A percentile compares a stretch with the other conserved stretches of the same genome.
phyloP scores from a whole-genome alignment of 2,113 vertebrate genomes.

The Dasyurus viverrinus region DNA sequence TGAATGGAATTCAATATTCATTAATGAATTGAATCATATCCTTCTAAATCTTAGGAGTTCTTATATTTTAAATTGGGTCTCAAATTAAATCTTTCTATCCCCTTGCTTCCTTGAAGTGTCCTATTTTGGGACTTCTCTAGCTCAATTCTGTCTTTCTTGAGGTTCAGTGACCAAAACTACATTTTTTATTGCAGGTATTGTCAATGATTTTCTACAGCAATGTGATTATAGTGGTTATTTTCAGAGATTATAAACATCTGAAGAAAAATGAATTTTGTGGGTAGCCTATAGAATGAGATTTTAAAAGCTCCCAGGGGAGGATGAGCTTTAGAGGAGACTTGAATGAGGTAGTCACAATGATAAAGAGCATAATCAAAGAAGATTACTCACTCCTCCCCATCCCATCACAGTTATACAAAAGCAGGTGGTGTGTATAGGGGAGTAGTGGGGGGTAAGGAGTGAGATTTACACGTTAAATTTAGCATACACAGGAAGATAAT shows the following conservation, averaged over 20 bases:
- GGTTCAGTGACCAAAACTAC: constrained; percentile 19
- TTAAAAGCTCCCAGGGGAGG: neutral
- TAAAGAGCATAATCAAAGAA: neutral
- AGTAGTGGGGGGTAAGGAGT: neutral
- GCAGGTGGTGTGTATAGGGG: neutral
- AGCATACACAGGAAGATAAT: neutral
- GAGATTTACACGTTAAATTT: neutral
- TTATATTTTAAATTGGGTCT: constrained; percentile 1
- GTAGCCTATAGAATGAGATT: neutral
- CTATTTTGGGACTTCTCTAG: neutral
- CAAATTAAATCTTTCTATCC: constrained; percentile 29
- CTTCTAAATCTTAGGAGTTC: constrained; percentile 9
- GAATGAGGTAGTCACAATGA: neutral
- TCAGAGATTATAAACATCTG: neutral
- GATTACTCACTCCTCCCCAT: neutral
- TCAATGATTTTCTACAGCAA: constrained; percentile 13
- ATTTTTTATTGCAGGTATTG: constrained; percentile 22
- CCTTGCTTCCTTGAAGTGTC: neutral
- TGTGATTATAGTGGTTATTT: neutral
- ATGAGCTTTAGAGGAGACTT: neutral
- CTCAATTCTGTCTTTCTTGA: neutral
- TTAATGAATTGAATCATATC: neutral
- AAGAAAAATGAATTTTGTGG: neutral
- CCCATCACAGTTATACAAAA: neutral
- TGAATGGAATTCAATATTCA: neutral